These are phyloP conservation scores for Hapalemur alaotrensis DNA, from an alignment of 2,797 vertebrate genomes.

Conservation along the genomic window DNA sequence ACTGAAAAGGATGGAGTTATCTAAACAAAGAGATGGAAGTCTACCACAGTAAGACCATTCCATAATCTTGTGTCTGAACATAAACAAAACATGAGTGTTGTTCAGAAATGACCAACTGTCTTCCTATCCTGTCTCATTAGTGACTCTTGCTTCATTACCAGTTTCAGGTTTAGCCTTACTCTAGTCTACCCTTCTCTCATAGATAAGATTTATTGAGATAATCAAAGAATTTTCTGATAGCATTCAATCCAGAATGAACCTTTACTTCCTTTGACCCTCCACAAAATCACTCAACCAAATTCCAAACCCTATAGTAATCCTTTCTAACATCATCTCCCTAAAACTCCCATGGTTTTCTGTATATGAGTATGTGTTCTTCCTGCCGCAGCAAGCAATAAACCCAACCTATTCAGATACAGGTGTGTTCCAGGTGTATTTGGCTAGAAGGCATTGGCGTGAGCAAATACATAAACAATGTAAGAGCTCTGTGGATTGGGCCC, in stretches of 20 bases:
- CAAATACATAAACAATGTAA: neutral
- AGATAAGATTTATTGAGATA: neutral
- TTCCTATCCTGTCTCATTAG: neutral
- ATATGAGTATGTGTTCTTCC: neutral
- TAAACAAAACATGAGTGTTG: neutral
- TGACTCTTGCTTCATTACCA: neutral
- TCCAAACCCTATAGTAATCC: neutral
- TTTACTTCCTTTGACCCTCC: neutral
- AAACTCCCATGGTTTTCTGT: neutral
- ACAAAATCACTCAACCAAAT: neutral
- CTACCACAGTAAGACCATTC: neutral
- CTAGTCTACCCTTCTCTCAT: neutral
- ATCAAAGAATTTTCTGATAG: neutral
- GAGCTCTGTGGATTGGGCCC: neutral
- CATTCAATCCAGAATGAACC: neutral
- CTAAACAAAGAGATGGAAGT: neutral
- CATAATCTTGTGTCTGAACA: neutral
- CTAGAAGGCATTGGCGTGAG: neutral
- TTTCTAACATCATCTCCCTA: neutral
- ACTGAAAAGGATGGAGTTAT: neutral
- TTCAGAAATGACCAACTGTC: neutral
- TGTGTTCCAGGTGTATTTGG: neutral
- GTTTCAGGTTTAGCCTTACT: neutral
- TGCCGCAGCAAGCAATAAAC: neutral
- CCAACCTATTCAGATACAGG: neutral